Base-by-base conservation (phyloP, 2,888 invertebrate genomes). In the Malachius bipustulatus region DNA sequence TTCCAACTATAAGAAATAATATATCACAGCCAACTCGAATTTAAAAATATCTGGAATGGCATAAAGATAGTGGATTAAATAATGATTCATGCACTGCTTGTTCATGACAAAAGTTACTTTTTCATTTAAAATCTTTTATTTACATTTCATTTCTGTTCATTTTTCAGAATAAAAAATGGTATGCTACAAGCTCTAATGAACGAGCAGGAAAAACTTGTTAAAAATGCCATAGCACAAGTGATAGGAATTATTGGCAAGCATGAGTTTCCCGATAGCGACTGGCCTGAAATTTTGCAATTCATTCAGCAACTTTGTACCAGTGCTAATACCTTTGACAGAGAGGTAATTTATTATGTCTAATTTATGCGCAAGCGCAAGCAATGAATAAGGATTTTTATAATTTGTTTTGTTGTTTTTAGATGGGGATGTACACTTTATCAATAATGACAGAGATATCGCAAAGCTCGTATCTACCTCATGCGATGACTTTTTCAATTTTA, bases 221-320 rank as follows among this genome's bases (percentile, higher is more conserved):
- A 76, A 47, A 77, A 73, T 57, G 66, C 77, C 1, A 73, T 84
- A 44, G 78, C 77, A 2, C 78, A 80, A 54, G 67, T 83, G 40
- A 70, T 82, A 46, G 83, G 78, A 14, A 69, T 73, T 1, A 63
- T 83, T 36, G 74, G 81, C 9, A 79, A 77, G 46, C 79, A 82
- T 56, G 83, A 83, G 59, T 66, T 79, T 45, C 68, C 72, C 1
- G 68, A 66, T 28, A 64, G 67, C 45, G 59, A 63, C 26, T 80
- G 79, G 79, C 77, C 77, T 9, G 74, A 77, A 52, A 60, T 79
- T 37, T 63, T 77, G 45, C 67, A 72, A 43, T 75, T 77, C 50
- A 58, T 79, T 29, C 67, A 72, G 43, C 66, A 68, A 37, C 62
- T 72, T 34, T 68, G 70, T 32, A 65, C 64, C 30, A 73, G 72